Percentiles rank a stretch among this genome's conserved stretches.
These are phyloP conservation scores for Alces alces DNA, from an alignment of 2,113 vertebrate genomes.

Conservation along the genomic window DNA sequence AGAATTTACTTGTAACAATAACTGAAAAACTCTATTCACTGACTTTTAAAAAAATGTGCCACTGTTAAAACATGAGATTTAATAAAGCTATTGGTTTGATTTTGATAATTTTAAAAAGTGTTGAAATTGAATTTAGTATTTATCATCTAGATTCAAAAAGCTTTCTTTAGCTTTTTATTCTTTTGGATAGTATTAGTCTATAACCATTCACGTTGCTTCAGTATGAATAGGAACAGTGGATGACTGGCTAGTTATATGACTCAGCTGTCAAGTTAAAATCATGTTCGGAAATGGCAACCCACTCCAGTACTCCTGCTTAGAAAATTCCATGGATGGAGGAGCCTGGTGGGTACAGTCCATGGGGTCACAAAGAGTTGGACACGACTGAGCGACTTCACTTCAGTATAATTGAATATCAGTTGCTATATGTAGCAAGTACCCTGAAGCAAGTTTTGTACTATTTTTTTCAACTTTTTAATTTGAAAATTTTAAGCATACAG, in stretches of 20 bases:
- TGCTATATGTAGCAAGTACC: background rate
- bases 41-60: background rate
- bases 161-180: background rate
- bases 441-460: background rate
- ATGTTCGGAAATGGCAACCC: background rate
- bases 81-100: slow-evolving; percentile 30
- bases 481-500: background rate
- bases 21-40: background rate
- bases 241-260: background rate
- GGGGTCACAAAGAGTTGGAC: too few relatives aligned
- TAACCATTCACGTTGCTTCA: background rate
- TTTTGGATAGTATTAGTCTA: background rate
- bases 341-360: too few relatives aligned
- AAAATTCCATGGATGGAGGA: too few relatives aligned
- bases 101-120: background rate
- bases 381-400: too few relatives aligned
- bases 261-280: slow-evolving; percentile 31
- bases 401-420: background rate
- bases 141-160: background rate
- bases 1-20: slow-evolving; percentile 14
- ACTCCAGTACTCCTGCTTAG: too few relatives aligned
- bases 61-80: slow-evolving; percentile 15
- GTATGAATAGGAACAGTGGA: background rate
- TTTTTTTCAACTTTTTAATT: slow-evolving; percentile 18
- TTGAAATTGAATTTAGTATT: slow-evolving; percentile 28